Conservation (phyloP, 2,797 vertebrate genomes). For the Tadarida brasiliensis region DNA sequence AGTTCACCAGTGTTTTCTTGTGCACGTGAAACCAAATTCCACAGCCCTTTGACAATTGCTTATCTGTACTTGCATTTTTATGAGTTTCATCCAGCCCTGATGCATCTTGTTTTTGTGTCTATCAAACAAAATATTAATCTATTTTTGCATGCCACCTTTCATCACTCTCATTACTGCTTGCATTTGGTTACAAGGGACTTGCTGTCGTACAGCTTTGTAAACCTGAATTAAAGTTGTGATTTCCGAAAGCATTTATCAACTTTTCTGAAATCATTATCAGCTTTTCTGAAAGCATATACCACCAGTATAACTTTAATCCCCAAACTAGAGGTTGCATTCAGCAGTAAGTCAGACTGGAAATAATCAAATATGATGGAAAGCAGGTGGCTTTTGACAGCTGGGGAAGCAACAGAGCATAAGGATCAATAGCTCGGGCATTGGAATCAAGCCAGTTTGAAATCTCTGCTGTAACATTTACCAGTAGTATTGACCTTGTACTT, state of each 20-base stretch:
- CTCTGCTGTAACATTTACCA: not conserved
- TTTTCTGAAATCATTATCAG: not conserved
- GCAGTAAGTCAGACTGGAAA: not conserved
- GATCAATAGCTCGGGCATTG: conserved; percentile 5
- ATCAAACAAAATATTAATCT: conserved; percentile 50
- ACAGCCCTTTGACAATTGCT: not conserved
- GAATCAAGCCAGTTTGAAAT: conserved; percentile 11
- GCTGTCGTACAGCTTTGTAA: not conserved
- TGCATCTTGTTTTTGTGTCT: conserved; percentile 49
- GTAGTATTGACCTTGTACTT: not conserved
- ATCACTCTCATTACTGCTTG: not conserved
- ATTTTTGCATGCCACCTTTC: conserved; percentile 28
- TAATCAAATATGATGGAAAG: not conserved
- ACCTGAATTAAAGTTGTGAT: not conserved
- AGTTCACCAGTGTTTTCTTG: not conserved
- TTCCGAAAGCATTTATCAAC: conserved; percentile 50
- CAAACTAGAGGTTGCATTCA: conserved; percentile 6
- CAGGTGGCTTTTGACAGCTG: not conserved
- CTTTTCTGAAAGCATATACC: conserved; percentile 49
- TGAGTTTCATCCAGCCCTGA: not conserved
- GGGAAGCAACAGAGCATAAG: not conserved
- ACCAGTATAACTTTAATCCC: conserved; percentile 16
- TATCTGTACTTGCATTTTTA: not conserved
- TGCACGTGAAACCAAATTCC: not conserved
- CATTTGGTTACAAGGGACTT: conserved; percentile 13